These are phyloP conservation scores for Drosophila maculinotata DNA, from an alignment of 2,888 invertebrate species.

Conservation along the genomic window DNA sequence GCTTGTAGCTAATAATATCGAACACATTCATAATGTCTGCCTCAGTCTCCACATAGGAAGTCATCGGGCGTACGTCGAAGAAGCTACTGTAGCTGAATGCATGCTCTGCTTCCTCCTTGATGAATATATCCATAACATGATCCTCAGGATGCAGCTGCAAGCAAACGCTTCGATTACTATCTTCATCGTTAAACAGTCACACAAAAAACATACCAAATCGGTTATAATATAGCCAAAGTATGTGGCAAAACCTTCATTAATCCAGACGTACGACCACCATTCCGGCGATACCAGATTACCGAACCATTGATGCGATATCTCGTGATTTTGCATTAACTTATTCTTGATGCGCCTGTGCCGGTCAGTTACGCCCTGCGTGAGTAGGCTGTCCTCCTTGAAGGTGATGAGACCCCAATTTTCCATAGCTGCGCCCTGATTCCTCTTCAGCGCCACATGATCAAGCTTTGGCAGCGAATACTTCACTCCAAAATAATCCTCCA, in stretches of 20 bases:
- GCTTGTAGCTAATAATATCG: constrained; percentile 88
- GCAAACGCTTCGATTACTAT: not conserved
- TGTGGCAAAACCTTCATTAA: constrained; percentile 90
- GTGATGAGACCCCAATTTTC: constrained; percentile 98
- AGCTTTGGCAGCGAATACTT: constrained; percentile 91
- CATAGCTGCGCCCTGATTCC: constrained; percentile 94
- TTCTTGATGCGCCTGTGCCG: constrained; percentile 74
- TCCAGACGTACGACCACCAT: constrained; percentile 91
- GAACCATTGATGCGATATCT: constrained; percentile 92
- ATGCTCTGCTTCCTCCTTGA: constrained; percentile 84
- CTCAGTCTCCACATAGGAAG: constrained; percentile 82
- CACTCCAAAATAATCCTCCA: constrained; percentile 90
- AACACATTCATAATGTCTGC: constrained; percentile 85
- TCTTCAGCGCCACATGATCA: constrained; percentile 94
- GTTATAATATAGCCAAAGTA: constrained; percentile 82
- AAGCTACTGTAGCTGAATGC: constrained; percentile 79
- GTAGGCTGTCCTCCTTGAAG: constrained; percentile 84
- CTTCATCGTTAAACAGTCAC: too few species aligned
- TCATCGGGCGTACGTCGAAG: constrained; percentile 77
- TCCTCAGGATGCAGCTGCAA: constrained; percentile 87
- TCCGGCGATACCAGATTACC: constrained; percentile 90
- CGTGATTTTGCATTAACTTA: constrained; percentile 87
- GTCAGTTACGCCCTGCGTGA: constrained; percentile 85
- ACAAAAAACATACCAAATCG: constrained; percentile 70
- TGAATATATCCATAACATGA: constrained; percentile 88